phyloP scores from a whole-genome alignment of 2,113 vertebrate genomes.

The Microtus pennsylvanicus region DNA sequence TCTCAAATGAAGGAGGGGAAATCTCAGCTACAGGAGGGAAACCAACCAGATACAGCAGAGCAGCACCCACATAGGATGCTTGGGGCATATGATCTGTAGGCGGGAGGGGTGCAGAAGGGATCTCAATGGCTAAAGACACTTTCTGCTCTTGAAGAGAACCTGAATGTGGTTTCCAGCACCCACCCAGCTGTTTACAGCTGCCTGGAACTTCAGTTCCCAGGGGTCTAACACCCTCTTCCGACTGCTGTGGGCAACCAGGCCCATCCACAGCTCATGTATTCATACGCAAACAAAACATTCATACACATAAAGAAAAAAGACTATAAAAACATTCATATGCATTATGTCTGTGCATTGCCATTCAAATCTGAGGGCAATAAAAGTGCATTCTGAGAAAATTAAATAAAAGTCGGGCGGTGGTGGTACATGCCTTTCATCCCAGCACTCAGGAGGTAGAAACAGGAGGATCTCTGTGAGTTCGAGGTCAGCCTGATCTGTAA shows the following conservation, averaged over 20 bases:
- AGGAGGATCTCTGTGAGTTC: too few relatives aligned
- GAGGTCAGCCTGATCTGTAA: too few relatives aligned
- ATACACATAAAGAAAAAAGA: background rate
- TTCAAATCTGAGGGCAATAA: slow-evolving; percentile 6
- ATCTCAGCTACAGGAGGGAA: background rate
- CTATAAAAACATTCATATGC: background rate
- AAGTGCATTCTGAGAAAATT: background rate
- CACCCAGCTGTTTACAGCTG: too few relatives aligned
- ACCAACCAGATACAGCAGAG: background rate
- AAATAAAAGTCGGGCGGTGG: too few relatives aligned
- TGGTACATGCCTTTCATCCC: too few relatives aligned
- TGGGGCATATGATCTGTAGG: background rate
- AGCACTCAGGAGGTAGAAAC: too few relatives aligned
- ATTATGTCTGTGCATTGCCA: background rate
- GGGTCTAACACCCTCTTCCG: background rate
- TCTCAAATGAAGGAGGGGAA: background rate
- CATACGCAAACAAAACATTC: background rate
- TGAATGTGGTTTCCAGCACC: background rate
- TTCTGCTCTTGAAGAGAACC: background rate
- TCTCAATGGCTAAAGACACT: background rate
- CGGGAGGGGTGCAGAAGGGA: background rate
- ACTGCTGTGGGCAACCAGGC: background rate
- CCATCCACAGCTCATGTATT: background rate
- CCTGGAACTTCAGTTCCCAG: background rate
- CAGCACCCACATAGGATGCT: background rate